These are phyloP conservation scores for Urocyon cinereoargenteus DNA, from an alignment of 2,797 vertebrate species.

Conservation along the genomic window DNA sequence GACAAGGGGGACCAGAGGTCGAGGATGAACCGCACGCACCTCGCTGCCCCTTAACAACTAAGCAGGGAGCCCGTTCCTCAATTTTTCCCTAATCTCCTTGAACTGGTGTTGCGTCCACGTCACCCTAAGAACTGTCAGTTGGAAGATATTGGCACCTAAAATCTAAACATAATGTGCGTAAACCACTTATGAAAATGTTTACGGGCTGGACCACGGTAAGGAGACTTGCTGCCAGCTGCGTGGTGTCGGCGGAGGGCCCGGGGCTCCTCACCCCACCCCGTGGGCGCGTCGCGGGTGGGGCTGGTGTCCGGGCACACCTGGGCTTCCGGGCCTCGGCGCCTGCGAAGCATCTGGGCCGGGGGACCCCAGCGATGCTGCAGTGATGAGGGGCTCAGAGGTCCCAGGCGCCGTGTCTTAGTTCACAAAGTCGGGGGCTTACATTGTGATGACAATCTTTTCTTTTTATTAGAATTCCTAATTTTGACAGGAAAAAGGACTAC, in stretches of 20 bases:
- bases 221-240: too few relatives aligned
- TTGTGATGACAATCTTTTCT: not conserved
- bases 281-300: too few relatives aligned
- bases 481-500: not conserved
- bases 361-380: too few relatives aligned
- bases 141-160: not conserved
- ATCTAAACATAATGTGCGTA: not conserved
- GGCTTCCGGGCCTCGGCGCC: too few relatives aligned
- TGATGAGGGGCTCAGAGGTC: too few relatives aligned
- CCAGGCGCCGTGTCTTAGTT: not conserved
- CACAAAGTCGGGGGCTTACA: not conserved
- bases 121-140: not conserved
- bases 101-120: not conserved
- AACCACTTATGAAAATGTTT: conserved; percentile 33
- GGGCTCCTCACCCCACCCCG: too few relatives aligned
- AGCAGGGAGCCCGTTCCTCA: not conserved
- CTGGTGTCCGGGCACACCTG: too few relatives aligned
- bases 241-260: too few relatives aligned
- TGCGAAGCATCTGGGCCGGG: too few relatives aligned
- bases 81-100: conserved; percentile 25
- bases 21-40: not conserved
- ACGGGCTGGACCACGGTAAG: too few relatives aligned
- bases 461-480: not conserved
- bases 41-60: conserved; percentile 13
- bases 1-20: not conserved